Evolutionary conservation across 1,140 invertebrate species (phyloP).

Genomic region (Bombus picipes): DNA sequence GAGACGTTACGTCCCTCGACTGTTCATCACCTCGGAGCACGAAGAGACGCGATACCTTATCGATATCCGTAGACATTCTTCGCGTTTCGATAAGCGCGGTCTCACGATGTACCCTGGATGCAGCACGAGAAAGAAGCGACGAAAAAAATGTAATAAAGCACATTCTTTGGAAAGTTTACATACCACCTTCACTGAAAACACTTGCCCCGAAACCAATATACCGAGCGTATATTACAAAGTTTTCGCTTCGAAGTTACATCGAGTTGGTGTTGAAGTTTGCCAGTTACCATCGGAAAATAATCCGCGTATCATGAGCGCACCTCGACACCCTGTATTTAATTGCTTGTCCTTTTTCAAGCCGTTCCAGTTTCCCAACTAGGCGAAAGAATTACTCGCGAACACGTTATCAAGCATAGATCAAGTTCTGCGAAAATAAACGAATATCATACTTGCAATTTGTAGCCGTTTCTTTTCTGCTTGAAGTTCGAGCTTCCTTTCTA

Average conservation of each 20-base stretch:
- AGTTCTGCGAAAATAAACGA: neutral
- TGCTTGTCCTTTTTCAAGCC: neutral
- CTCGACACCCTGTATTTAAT: neutral
- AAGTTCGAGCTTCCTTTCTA: fast-evolving
- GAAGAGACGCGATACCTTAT: neutral
- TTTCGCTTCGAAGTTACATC: slow-evolving; percentile 25
- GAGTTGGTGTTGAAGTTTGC: slow-evolving; percentile 15
- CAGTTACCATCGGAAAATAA: slow-evolving; percentile 28
- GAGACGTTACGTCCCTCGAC: neutral
- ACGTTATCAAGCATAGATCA: neutral
- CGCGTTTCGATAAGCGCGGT: neutral
- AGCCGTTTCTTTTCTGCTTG: neutral
- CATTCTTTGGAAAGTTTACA: slow-evolving; percentile 46
- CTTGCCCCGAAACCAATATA: slow-evolving; percentile 40
- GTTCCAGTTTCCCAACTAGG: neutral
- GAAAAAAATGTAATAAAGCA: slow-evolving; percentile 37
- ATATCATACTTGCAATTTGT: neutral
- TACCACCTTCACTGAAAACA: slow-evolving; percentile 34
- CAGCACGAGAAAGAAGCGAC: no score
- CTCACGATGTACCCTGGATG: neutral
- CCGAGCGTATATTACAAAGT: slow-evolving; percentile 45
- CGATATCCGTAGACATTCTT: slow-evolving; percentile 13
- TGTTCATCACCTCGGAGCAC: neutral
- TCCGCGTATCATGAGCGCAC: neutral
- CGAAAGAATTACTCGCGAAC: neutral